Percentiles rank a stretch among this genome's conserved stretches.
Conservation (phyloP, 2,113 vertebrate species). For the Thamnophis sirtalis region DNA sequence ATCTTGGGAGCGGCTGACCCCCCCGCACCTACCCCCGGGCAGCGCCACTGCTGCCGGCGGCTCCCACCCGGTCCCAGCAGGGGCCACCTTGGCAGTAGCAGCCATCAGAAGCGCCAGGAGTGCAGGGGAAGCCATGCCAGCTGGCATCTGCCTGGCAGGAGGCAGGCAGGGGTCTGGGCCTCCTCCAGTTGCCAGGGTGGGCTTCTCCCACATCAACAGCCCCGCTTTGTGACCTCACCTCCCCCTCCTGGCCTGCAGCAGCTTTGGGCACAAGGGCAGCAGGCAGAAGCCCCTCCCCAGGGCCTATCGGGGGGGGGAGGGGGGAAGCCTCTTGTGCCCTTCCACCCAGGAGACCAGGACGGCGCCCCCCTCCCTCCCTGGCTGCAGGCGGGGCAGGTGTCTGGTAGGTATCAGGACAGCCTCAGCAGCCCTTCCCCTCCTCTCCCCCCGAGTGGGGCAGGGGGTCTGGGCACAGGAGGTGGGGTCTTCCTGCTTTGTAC, state of each 20-base stretch:
- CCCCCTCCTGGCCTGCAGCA: neutral
- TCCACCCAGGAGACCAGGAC: neutral
- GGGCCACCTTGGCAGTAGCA: neutral
- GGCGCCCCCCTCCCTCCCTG: neutral
- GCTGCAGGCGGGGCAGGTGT: neutral
- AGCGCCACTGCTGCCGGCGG: neutral
- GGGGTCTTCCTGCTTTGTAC: neutral
- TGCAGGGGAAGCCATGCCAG: neutral
- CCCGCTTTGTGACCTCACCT: neutral
- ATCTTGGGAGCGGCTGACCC: neutral
- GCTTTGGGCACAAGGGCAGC: neutral
- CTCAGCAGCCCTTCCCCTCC: neutral
- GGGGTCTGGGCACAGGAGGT: neutral
- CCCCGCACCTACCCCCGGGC: neutral
- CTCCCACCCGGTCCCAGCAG: neutral
- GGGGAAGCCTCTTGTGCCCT: neutral
- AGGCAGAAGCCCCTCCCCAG: neutral
- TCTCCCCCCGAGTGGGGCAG: neutral
- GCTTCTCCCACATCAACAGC: neutral
- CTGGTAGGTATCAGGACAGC: neutral
- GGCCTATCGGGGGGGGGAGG: neutral
- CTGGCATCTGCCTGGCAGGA: neutral
- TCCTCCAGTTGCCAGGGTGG: neutral
- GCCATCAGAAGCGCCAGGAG: neutral
- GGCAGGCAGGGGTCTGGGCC: neutral